A percentile compares a stretch with the other conserved stretches of the same genome.
These are phyloP conservation scores for Lophius americanus DNA, from an alignment of 2,797 vertebrate species.

Conservation along the genomic window DNA sequence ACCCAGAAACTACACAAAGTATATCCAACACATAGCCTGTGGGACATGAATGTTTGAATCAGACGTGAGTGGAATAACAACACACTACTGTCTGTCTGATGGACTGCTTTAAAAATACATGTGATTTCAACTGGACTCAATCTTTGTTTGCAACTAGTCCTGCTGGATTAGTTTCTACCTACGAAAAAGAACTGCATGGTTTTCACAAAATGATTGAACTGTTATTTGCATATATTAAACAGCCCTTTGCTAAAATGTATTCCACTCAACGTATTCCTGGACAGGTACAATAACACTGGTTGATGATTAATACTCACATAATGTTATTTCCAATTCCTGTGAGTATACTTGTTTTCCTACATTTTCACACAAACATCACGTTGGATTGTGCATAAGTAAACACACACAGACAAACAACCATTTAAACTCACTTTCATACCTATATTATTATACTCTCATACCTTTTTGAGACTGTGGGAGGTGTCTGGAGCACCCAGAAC, in stretches of 20 bases:
- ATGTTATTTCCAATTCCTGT: conserved; percentile 14
- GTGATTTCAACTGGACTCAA: conserved; percentile 43
- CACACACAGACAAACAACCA: too few relatives aligned
- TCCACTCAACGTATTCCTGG: conserved; percentile 17
- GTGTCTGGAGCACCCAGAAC: too few relatives aligned
- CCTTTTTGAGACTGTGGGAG: too few relatives aligned
- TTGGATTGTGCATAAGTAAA: neutral
- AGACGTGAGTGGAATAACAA: conserved; percentile 54
- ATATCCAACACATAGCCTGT: conserved; percentile 44
- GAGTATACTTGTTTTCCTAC: conserved; percentile 18
- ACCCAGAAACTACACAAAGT: conserved; percentile 36
- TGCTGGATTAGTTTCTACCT: conserved; percentile 22
- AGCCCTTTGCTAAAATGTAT: conserved; percentile 3
- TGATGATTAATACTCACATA: conserved; percentile 19
- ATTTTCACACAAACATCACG: neutral
- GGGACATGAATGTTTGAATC: conserved; percentile 46
- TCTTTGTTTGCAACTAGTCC: conserved; percentile 36
- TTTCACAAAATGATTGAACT: conserved; percentile 7
- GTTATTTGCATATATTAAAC: neutral
- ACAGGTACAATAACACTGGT: conserved; percentile 21
- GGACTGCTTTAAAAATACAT: conserved; percentile 55
- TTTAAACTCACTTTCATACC: too few relatives aligned
- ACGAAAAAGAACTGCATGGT: conserved; percentile 4
- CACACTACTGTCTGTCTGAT: conserved; percentile 22
- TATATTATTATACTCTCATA: too few relatives aligned